These are phyloP conservation scores for Nannoperca obscura DNA, from an alignment of 2,797 vertebrate species.

Conservation along the genomic window DNA sequence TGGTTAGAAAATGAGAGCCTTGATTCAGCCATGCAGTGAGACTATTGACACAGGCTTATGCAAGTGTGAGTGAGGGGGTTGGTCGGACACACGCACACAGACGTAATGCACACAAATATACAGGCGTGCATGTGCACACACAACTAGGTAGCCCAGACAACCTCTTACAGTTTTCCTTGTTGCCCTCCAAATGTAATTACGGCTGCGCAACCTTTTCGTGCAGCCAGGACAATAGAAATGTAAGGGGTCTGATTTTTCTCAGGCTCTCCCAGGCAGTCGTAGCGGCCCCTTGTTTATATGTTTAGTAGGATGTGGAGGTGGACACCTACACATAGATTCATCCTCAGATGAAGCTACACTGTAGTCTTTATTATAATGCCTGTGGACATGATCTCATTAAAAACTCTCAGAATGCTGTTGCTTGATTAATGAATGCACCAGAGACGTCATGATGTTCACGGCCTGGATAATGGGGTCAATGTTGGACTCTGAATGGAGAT, in stretches of 20 bases:
- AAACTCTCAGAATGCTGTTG: conserved; percentile 16
- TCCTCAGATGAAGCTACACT: conserved; percentile 40
- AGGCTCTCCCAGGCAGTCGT: conserved; percentile 53
- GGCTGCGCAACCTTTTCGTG: conserved; percentile 79
- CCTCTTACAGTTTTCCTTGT: conserved; percentile 72
- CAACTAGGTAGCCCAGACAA: conserved; percentile 78
- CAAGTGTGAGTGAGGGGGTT: conserved; percentile 49
- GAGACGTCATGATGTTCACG: conserved; percentile 28
- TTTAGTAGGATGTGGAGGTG: conserved; percentile 38
- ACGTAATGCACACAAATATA: conserved; percentile 11
- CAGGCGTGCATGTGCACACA: conserved; percentile 29
- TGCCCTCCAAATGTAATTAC: conserved; percentile 82
- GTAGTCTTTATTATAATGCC: conserved; percentile 33
- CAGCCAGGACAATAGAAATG: conserved; percentile 75
- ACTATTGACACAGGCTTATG: conserved; percentile 64
- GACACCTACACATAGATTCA: conserved; percentile 47
- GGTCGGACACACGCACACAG: conserved; percentile 15
- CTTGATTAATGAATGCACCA: conserved; percentile 33
- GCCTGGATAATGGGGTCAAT: conserved; percentile 17
- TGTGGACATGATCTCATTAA: conserved; percentile 21
- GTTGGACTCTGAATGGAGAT: conserved; percentile 12
- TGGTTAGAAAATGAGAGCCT: conserved; percentile 57
- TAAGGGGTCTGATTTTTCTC: conserved; percentile 78
- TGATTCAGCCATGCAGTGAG: conserved; percentile 56
- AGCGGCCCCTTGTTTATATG: conserved; percentile 58